Percentiles rank a stretch among this genome's conserved stretches.
These are phyloP conservation scores for Apus apus DNA, from an alignment of 2,113 vertebrate genomes.

Conservation along the genomic window DNA sequence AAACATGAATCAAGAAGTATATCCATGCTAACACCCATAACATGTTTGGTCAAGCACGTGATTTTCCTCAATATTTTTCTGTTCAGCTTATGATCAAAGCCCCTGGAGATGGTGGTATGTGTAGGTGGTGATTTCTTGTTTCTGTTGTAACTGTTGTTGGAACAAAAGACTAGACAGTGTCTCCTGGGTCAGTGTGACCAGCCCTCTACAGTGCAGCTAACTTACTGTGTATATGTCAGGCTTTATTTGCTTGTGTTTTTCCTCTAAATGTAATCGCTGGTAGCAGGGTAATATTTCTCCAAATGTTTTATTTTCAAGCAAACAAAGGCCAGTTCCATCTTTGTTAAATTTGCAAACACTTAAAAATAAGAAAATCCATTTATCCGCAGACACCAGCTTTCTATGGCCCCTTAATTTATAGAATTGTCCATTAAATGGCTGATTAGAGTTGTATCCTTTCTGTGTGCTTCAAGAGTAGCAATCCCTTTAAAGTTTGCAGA, in stretches of 20 bases:
- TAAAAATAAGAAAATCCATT: constrained; percentile 54
- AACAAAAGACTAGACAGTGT: not conserved
- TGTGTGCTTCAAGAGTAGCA: constrained; percentile 48
- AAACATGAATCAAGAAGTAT: not conserved
- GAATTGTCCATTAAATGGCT: constrained; percentile 68
- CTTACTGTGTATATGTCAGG: not conserved
- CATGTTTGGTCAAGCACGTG: not conserved
- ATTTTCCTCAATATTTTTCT: not conserved
- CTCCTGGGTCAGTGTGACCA: not conserved
- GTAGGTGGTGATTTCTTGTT: not conserved
- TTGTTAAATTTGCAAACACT: constrained; percentile 36
- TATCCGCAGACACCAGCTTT: constrained; percentile 58
- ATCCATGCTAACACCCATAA: not conserved
- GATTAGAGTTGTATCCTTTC: constrained; percentile 69
- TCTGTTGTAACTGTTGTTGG: not conserved
- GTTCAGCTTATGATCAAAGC: not conserved
- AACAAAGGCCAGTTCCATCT: not conserved
- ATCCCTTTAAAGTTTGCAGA: constrained; percentile 47
- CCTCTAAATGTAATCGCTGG: not conserved
- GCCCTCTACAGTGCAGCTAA: not conserved
- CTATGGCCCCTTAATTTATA: constrained; percentile 59
- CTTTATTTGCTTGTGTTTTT: not conserved
- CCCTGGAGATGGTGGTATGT: not conserved
- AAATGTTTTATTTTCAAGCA: not conserved
- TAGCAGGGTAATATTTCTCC: not conserved